Percentiles rank a stretch among this genome's conserved stretches.
phyloP scores from a whole-genome alignment of 2,797 vertebrate genomes.

The Acrossocheilus wenchowensis region DNA sequence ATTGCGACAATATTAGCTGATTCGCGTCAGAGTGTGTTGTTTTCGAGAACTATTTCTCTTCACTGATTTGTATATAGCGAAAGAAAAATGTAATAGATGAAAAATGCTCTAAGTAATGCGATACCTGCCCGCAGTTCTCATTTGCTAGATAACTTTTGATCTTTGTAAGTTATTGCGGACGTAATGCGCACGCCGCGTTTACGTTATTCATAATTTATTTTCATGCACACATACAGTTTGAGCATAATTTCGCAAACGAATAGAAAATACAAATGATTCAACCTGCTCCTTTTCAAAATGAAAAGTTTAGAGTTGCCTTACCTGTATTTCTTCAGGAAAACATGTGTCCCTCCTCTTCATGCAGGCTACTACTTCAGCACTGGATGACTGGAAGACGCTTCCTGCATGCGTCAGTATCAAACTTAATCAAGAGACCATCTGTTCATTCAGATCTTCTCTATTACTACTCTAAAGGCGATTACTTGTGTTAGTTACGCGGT shows the following conservation, averaged over 20 bases:
- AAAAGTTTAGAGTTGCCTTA: not conserved
- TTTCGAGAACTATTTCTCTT: not conserved
- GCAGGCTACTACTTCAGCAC: not conserved
- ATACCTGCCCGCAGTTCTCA: not conserved
- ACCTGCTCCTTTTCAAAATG: not conserved
- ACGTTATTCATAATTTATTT: not conserved
- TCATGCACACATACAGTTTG: too few relatives aligned
- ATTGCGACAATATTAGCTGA: not conserved
- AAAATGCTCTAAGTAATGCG: not conserved
- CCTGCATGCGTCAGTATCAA: conserved; percentile 64
- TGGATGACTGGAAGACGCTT: conserved; percentile 53
- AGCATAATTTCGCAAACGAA: not conserved
- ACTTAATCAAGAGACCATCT: conserved; percentile 83
- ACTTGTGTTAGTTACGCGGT: conserved; percentile 39
- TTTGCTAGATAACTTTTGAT: not conserved
- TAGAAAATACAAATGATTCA: not conserved
- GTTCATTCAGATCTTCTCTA: conserved; percentile 76
- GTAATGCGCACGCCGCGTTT: not conserved
- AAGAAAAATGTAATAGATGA: too few relatives aligned
- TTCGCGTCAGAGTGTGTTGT: not conserved
- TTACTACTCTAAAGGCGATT: conserved; percentile 79
- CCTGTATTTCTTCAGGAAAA: conserved; percentile 13
- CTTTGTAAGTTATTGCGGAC: not conserved
- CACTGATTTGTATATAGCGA: not conserved
- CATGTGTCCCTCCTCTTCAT: not conserved